A percentile compares a stretch with the other conserved stretches of the same genome.
These are phyloP conservation scores for Sminthopsis crassicaudata DNA, from an alignment of 2,113 vertebrate genomes.

Conservation along the genomic window DNA sequence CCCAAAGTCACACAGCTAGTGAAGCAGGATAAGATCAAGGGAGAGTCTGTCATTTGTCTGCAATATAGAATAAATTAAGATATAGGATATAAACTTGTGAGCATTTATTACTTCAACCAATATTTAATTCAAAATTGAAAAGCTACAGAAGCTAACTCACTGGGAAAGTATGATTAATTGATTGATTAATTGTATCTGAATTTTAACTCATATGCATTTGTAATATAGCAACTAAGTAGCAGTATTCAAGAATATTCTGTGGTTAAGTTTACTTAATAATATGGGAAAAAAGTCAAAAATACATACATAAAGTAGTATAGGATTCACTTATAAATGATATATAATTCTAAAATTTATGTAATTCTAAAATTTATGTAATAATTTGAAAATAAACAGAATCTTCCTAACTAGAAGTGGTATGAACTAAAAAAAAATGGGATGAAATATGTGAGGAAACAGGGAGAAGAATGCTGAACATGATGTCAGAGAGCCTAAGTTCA, in stretches of 20 bases:
- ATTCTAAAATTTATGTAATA: not conserved
- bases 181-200: not conserved
- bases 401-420: constrained; percentile 28
- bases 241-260: not conserved
- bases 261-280: not conserved
- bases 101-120: not conserved
- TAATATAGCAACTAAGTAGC: not conserved
- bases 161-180: not conserved
- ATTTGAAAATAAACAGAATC: constrained; percentile 26
- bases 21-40: not conserved
- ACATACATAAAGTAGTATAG: not conserved
- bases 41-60: not conserved
- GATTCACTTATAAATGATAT: not conserved
- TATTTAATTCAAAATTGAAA: not conserved
- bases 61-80: not conserved
- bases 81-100: too few relatives aligned
- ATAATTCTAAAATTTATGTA: not conserved
- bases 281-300: constrained; percentile 3
- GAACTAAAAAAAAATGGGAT: not conserved
- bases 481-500: not conserved
- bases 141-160: not conserved
- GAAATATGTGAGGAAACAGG: not conserved
- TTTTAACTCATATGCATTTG: not conserved
- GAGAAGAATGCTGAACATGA: not conserved
- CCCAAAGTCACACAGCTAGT: not conserved